Evolutionary conservation across 2,888 invertebrate species (phyloP), one percentile per base, ranked within the genome.

Genomic region (Pheosia tremula): DNA sequence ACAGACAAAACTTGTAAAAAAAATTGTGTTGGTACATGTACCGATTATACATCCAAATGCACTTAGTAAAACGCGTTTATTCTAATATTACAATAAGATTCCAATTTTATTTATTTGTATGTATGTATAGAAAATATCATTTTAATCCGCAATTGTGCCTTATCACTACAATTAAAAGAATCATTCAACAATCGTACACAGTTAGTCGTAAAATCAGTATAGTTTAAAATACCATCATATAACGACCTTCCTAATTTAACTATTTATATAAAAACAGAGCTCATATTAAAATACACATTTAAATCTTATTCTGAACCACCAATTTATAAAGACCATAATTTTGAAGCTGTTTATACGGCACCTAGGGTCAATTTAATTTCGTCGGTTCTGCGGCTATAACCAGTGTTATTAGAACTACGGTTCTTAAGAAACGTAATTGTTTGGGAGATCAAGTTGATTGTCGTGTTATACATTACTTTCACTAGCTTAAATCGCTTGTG

Each of bases 381-480:
- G 47, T n/a, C n/a, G 43, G 11, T 5, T 4, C n/a, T 11, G 4
- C 47, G 47, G 5, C 47, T 8, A 50, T 13, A 3, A 50, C 50
- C 50, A 50, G 24, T 50, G 5, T 50, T 24, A 50, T 24, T 24
- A 50, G 50, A 50, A 5, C 50, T 24, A 13, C 3, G 24, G 13
- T 24, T 50, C 9, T n/a, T 24, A 50, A 24, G 13, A 50, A 50
- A 50, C 3, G 24, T 13, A 24, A 53, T 53, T 53, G 37, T 53
- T 4, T 53, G 5, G 10, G 37, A 53, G 36, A 53, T 37, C 53
- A 53, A 53, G 37, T 10, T 37, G 37, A 1, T 53, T 6, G 37
- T 37, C 5, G 7, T 53, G 53, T 53, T 53, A 50, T 24, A 53
- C 37, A 53, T 53, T 53, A 53, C 53, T 53, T 53, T 53, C 53